Conservation (phyloP, 2,797 vertebrate genomes). For the Eulemur mongoz region DNA sequence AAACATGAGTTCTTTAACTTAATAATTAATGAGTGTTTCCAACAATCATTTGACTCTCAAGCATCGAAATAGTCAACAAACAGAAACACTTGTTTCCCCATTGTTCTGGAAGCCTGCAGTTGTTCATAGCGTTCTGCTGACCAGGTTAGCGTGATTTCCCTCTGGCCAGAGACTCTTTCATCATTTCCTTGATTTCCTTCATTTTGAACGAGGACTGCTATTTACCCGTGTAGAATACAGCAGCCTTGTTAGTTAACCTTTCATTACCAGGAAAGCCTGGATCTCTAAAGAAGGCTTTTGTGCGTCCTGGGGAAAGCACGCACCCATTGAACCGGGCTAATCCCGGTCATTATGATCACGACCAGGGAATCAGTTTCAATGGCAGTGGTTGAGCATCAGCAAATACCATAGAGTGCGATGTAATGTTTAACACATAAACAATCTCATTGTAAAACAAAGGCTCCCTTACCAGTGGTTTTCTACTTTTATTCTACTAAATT, state of each 20-base stretch:
- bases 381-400: slow-evolving; percentile 36
- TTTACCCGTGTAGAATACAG: background rate
- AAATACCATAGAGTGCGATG: slow-evolving; percentile 17
- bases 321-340: slow-evolving; percentile 22
- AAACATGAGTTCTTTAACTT: background rate
- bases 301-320: background rate
- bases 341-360: background rate
- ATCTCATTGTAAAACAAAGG: background rate
- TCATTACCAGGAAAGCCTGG: slow-evolving; percentile 11
- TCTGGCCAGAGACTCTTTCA: background rate
- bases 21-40: background rate
- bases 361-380: slow-evolving; percentile 9
- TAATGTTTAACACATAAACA: background rate
- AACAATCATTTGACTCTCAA: background rate
- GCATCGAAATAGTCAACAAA: background rate
- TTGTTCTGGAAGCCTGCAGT: background rate
- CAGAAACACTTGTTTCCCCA: background rate
- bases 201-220: background rate
- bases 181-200: background rate
- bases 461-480: background rate
- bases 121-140: background rate
- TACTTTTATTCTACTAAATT: background rate
- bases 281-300: slow-evolving; percentile 37
- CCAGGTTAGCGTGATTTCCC: background rate
- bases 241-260: background rate